Base-by-base conservation (phyloP, 2,888 invertebrate species). In the Cosmopolites sordidus region DNA sequence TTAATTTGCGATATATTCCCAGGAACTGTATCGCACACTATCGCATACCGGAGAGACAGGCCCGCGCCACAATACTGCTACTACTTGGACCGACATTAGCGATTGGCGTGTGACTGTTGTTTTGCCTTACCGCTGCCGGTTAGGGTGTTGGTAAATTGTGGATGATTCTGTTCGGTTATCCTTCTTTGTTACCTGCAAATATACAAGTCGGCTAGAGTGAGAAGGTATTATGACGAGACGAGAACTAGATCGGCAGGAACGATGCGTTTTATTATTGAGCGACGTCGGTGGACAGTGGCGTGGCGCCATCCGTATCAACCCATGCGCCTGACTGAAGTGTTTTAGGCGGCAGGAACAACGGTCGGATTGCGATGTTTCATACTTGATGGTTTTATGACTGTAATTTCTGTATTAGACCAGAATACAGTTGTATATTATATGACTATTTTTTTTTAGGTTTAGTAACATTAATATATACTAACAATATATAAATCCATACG, bases 191-290 rank as follows among this genome's bases (percentile, higher is more conserved):
- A 16, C 17, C 15, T 11, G 45, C 14, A 15, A 15, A 3, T 33
- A 12, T n/a, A 9, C 40, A 8, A n/a, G 14, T 15, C 6, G 11
- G 14, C 38, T 33, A 11, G 43, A 45, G 14, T 6, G 48, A 51
- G 12, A 42, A 48, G 51, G 38, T 11, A 18, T 37, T 16, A 12
- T 14, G 30, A 27, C 22, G 41, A 46, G 45, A 43, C 33, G 41
- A 12, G 38, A 48, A 50, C 51, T 52, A 50, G 42, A 49, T 42
- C 49, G 47, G 53, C 41, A 41, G 48, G 41, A 42, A 42, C 41
- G 48, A 47, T 39, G 47, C 51, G 51, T 56, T 51, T 48, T 38
- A 43, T 52, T 56, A 56, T 56, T 50, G 56, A 56, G 40, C 56
- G 52, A 50, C 50, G 56, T 50, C 56, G 49, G 18, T 9, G 17